A percentile compares a stretch with the other conserved stretches of the same genome.
Conservation (phyloP, 2,888 invertebrate genomes). For the Tanypteryx hageni region DNA sequence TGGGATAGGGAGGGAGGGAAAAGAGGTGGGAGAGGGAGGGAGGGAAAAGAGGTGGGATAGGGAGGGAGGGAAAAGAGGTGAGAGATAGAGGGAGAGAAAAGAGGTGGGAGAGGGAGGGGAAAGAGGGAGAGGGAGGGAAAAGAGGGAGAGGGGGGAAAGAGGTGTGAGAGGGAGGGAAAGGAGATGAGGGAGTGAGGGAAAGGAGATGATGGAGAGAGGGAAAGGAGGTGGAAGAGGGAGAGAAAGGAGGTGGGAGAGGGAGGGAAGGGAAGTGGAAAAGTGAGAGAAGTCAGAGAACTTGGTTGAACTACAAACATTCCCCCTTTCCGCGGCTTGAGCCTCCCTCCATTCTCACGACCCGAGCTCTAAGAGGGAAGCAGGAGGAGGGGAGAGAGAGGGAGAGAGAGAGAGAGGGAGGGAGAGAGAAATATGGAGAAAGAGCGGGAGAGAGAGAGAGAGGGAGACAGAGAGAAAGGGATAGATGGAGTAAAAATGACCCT, state of each 20-base stretch:
- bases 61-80: too few species aligned
- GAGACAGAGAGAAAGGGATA: neutral
- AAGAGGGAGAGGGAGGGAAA: neutral
- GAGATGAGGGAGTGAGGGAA: too few species aligned
- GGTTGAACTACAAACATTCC: conserved; percentile 12
- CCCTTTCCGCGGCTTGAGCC: neutral
- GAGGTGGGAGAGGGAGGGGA: neutral
- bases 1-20: neutral
- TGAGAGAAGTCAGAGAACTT: neutral
- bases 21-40: neutral
- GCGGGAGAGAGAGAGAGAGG: neutral
- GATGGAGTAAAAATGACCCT: neutral
- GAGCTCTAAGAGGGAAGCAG: neutral
- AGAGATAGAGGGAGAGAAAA: too few species aligned
- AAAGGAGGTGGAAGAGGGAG: neutral
- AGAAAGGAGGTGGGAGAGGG: neutral
- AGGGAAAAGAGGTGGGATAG: neutral
- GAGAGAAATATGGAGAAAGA: neutral
- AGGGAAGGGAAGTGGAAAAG: neutral
- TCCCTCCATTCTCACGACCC: too few species aligned
- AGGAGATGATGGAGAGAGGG: too few species aligned
- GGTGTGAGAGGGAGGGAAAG: too few species aligned
- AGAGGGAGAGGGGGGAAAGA: too few species aligned
- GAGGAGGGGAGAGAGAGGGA: neutral
- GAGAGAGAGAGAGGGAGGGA: neutral